Conservation (phyloP, 1,140 invertebrate genomes). For the Pseudachorutes palmiensis region DNA sequence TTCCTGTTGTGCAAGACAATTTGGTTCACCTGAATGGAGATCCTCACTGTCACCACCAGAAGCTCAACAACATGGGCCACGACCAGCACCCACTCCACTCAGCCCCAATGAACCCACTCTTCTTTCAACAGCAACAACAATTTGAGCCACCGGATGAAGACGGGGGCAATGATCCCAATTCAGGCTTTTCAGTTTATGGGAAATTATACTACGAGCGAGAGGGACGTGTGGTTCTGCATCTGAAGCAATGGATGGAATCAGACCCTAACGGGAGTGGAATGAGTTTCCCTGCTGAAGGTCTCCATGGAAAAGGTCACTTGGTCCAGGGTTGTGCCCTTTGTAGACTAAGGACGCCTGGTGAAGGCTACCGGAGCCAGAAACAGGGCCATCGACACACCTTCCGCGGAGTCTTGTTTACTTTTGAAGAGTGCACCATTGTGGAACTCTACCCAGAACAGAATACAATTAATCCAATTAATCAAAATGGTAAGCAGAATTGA, state of each 20-base stretch:
- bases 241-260: slow-evolving; percentile 27
- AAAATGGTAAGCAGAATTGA: too few species aligned
- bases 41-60: slow-evolving; percentile 5
- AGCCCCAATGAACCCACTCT: slow-evolving; percentile 9
- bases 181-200: slow-evolving; percentile 25
- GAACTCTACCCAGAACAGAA: slow-evolving; percentile 32
- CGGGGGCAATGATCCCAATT: slow-evolving; percentile 17
- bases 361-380: slow-evolving; percentile 7
- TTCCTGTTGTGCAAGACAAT: slow-evolving; percentile 2
- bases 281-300: background rate
- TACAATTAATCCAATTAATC: too few species aligned
- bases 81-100: slow-evolving; percentile 5
- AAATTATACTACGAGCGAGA: slow-evolving; percentile 32
- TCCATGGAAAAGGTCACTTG: slow-evolving; percentile 5
- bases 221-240: slow-evolving; percentile 26
- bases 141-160: background rate
- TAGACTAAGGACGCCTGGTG: slow-evolving; percentile 7
- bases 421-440: slow-evolving; percentile 33
- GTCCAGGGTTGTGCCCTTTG: slow-evolving; percentile 28
- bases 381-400: slow-evolving; percentile 29
- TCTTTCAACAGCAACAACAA: background rate
- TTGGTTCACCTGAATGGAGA: slow-evolving; percentile 13
- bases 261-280: slow-evolving; percentile 2
- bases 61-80: background rate
- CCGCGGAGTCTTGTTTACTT: slow-evolving; percentile 28